Evolutionary conservation across 2,113 vertebrate species (phyloP).

Genomic region (Semnopithecus entellus): DNA sequence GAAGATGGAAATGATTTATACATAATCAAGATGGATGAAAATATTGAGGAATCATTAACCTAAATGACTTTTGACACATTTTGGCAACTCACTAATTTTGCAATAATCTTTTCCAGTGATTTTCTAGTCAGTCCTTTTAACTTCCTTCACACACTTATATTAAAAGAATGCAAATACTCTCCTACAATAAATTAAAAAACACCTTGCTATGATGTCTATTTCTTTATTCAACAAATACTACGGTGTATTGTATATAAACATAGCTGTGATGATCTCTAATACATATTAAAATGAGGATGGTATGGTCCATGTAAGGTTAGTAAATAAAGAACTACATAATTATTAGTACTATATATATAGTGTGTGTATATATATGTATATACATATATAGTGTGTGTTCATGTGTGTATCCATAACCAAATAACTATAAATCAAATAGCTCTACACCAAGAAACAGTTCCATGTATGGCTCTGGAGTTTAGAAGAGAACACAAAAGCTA

Average conservation of each 20-base stretch:
- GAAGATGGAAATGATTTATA: not conserved
- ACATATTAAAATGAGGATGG: not conserved
- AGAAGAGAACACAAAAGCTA: not conserved
- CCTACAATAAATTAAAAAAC: not conserved
- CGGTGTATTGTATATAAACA: not conserved
- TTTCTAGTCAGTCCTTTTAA: not conserved
- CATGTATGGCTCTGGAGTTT: not conserved
- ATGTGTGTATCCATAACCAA: not conserved
- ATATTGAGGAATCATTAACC: not conserved
- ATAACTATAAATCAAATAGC: not conserved
- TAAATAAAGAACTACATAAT: not conserved
- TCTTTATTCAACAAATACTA: constrained; percentile 6
- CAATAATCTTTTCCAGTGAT: not conserved
- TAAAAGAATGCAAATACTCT: not conserved
- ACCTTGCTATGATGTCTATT: not conserved
- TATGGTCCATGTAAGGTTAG: not conserved
- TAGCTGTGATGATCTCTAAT: not conserved
- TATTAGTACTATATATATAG: not conserved
- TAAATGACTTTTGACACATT: constrained; percentile 2
- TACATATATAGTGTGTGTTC: not conserved
- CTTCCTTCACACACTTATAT: not conserved
- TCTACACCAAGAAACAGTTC: not conserved
- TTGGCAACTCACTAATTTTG: not conserved
- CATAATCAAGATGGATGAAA: not conserved
- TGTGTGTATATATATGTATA: not conserved